A percentile compares a stretch with the other conserved stretches of the same genome.
phyloP scores from a whole-genome alignment of 2,888 invertebrate species.

The Alentia gelatinosa region DNA sequence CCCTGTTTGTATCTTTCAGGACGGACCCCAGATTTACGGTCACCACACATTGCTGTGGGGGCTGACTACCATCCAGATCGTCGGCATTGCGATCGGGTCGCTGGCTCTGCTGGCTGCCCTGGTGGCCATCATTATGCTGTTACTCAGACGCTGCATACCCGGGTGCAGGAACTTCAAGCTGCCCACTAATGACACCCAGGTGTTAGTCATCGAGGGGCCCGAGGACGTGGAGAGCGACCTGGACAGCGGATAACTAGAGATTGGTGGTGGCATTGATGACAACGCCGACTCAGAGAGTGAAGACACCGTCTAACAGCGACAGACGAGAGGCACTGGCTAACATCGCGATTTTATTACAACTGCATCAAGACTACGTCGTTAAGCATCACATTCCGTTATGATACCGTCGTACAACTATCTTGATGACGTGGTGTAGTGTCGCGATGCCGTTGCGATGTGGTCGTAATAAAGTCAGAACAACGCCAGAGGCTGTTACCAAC shows the following conservation, averaged over 20 bases:
- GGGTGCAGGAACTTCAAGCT: slow-evolving; percentile 54
- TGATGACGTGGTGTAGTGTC: too few species aligned
- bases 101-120: slow-evolving; percentile 50
- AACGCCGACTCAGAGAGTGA: slow-evolving; percentile 51
- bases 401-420: too few species aligned
- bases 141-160: slow-evolving; percentile 41
- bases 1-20: slow-evolving; percentile 30
- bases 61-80: slow-evolving; percentile 53
- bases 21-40: slow-evolving; percentile 40
- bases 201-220: slow-evolving; percentile 54
- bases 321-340: neutral
- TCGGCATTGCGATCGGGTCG: slow-evolving; percentile 54
- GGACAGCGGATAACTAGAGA: slow-evolving; percentile 56
- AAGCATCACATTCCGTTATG: too few species aligned
- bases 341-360: neutral
- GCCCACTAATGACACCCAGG: slow-evolving; percentile 52
- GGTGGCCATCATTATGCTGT: slow-evolving; percentile 42
- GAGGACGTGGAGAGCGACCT: slow-evolving; percentile 53
- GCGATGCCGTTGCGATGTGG: too few species aligned
- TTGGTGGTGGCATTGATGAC: slow-evolving; percentile 51
- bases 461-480: too few species aligned
- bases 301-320: slow-evolving; percentile 13
- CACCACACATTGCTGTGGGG: slow-evolving; percentile 51
- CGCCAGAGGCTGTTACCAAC: too few species aligned
- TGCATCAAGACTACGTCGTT: neutral